A percentile compares a stretch with the other conserved stretches of the same genome.
Evolutionary conservation across 2,113 vertebrate genomes (phyloP).

Genomic region (Carassius auratus): DNA sequence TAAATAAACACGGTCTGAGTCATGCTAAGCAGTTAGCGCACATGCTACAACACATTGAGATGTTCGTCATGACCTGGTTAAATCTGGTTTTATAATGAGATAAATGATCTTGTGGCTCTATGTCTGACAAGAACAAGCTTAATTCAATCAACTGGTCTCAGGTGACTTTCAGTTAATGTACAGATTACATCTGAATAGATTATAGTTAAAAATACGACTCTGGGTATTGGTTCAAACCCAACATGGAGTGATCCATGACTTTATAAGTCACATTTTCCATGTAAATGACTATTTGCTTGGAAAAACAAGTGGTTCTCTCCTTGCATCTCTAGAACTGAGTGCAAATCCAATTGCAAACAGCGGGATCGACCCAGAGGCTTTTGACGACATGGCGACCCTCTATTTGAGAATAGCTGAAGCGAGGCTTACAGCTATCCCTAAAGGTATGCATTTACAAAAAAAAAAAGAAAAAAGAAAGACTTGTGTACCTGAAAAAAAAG

Average conservation of each 20-base stretch:
- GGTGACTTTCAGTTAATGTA: not conserved
- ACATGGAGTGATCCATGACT: not conserved
- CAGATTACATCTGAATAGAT: too few relatives aligned
- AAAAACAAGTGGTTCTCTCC: not conserved
- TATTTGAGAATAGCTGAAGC: constrained; percentile 93
- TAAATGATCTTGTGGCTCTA: not conserved
- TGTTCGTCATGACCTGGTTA: not conserved
- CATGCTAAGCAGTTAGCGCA: not conserved
- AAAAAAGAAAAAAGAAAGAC: too few relatives aligned
- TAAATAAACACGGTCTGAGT: not conserved
- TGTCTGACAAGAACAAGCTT: not conserved
- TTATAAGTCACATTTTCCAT: not conserved
- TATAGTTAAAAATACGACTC: not conserved
- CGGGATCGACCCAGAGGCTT: constrained; percentile 90
- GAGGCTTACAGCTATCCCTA: constrained; percentile 89
- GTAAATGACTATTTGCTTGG: not conserved
- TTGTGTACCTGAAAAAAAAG: not conserved
- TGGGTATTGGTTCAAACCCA: not conserved
- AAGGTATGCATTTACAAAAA: constrained; percentile 77
- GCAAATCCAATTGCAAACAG: constrained; percentile 91
- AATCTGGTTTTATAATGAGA: not conserved
- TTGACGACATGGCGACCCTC: constrained; percentile 88
- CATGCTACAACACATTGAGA: not conserved
- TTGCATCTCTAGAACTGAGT: constrained; percentile 85
- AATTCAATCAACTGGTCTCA: not conserved